Percentiles rank a stretch among this genome's conserved stretches.
Conservation (phyloP, 2,888 invertebrate genomes). For the Adela reaumurella region DNA sequence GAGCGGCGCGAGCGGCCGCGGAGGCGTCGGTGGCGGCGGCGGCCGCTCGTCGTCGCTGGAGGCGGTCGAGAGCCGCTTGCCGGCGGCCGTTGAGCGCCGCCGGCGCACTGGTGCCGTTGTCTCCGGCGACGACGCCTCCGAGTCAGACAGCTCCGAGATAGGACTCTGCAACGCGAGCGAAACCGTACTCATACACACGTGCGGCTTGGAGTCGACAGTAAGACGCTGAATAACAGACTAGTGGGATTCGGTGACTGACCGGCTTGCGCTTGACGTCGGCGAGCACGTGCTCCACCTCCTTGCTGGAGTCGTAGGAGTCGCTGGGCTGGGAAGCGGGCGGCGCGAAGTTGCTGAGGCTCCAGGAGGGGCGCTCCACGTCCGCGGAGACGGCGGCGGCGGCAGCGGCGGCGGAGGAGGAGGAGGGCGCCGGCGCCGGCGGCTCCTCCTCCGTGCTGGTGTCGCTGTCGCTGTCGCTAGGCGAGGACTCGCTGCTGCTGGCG, state of each 20-base stretch:
- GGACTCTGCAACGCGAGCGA: constrained; percentile 31
- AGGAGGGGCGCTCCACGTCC: constrained; percentile 43
- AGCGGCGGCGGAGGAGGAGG: constrained; percentile 18
- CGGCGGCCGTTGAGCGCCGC: constrained; percentile 26
- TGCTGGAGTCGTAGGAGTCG: constrained; percentile 46
- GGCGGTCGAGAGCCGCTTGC: constrained; percentile 34
- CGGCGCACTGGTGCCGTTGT: constrained; percentile 27
- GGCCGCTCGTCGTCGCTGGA: constrained; percentile 39
- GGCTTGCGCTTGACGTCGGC: constrained; percentile 50
- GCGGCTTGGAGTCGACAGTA: constrained; percentile 15
- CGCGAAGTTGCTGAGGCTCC: constrained; percentile 44
- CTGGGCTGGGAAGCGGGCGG: constrained; percentile 28
- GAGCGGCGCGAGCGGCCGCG: constrained; percentile 16
- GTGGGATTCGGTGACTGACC: constrained; percentile 21
- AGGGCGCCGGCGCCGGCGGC: constrained; percentile 10
- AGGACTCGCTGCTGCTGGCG: constrained; percentile 51
- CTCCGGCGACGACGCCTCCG: constrained; percentile 41
- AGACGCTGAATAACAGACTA: too few species aligned
- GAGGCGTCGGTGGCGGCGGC: too few species aligned
- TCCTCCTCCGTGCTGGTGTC: constrained; percentile 56
- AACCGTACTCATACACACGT: too few species aligned
- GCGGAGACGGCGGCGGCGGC: constrained; percentile 28
- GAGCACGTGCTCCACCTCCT: constrained; percentile 54
- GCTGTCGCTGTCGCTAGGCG: constrained; percentile 61
- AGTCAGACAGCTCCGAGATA: constrained; percentile 60